phyloP scores from a whole-genome alignment of 2,113 vertebrate genomes.

The Gobiocypris rarus region DNA sequence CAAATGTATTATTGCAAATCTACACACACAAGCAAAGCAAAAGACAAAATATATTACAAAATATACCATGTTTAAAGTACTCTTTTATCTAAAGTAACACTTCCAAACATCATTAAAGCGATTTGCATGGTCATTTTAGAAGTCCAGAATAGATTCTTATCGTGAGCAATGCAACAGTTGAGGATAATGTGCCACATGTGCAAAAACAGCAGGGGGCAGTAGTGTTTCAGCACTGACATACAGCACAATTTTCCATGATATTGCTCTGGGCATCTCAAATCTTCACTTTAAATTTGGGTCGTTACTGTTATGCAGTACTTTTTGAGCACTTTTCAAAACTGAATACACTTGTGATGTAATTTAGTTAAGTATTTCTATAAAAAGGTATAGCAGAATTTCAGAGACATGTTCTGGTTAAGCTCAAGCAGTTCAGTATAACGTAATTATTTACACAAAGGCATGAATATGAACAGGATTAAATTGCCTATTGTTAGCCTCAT shows the following conservation, averaged over 20 bases:
- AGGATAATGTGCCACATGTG: neutral
- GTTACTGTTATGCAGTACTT: neutral
- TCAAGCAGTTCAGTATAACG: neutral
- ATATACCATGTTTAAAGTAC: neutral
- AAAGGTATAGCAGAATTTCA: neutral
- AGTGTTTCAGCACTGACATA: constrained; percentile 2
- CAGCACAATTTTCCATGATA: neutral
- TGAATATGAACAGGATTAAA: neutral
- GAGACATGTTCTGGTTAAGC: neutral
- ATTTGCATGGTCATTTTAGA: neutral
- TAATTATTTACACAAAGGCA: neutral
- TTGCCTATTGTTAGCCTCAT: neutral
- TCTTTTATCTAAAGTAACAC: neutral
- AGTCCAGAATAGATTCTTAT: neutral
- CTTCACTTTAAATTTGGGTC: neutral
- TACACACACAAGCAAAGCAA: neutral
- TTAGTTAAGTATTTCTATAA: neutral
- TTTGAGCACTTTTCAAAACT: neutral
- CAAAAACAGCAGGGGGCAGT: constrained; percentile 40
- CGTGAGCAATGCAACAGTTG: neutral
- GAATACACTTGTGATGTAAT: neutral
- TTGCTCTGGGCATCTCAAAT: neutral
- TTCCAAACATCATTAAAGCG: neutral
- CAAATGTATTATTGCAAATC: neutral
- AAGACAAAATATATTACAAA: neutral